Base-by-base conservation (phyloP, 2,113 vertebrate species). In the Leptosomus discolor region DNA sequence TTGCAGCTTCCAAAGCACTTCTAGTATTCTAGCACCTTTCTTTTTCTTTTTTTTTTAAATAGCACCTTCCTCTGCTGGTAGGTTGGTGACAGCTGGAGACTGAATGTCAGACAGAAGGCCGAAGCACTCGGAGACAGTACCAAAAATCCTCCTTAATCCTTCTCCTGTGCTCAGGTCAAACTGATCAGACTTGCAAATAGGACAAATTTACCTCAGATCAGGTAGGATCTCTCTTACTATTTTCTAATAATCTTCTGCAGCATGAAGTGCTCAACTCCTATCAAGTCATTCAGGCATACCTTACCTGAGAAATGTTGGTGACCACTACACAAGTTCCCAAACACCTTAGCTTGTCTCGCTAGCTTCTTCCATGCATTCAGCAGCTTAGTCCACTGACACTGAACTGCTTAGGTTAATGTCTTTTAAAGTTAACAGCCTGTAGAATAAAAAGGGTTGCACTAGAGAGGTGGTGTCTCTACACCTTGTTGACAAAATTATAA, bases 11-110 rank as follows among this genome's bases (percentile, higher is more conserved):
- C 83, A 86, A 77, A 74, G 58, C 46, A 89, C 78, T 86, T 91
- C 63, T 37, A 88, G 86, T 73, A 80, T 96, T 91, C 63, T 70
- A 84, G 67, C 68, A 80, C 71, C 1, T 30, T 26, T 50, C 58
- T 26, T 77, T 24, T 22, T 51, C 45, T 45, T 46, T 56, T 85
- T 51, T 60, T 50, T 36, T 57, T 8, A 39, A 54, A 63, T 73
- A 94, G 56, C 83, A 96, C 68, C 60, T 92, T 94, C 65, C 34
- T 85, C 56, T 81, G 46, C 61, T 84, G n/a, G 39, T 63, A 78
- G 54, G 60, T 41, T 81, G 83, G 51, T 64, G 86, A 92, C 91
- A 96, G 87, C 80, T 87, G 76, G 46, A 96, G 43, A 60, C n/a
- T 81, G 92, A 88, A 94, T 60, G 69, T 82, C 93, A 95, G 69